phyloP scores from a whole-genome alignment of 2,113 vertebrate genomes.

The Festucalex cinctus region DNA sequence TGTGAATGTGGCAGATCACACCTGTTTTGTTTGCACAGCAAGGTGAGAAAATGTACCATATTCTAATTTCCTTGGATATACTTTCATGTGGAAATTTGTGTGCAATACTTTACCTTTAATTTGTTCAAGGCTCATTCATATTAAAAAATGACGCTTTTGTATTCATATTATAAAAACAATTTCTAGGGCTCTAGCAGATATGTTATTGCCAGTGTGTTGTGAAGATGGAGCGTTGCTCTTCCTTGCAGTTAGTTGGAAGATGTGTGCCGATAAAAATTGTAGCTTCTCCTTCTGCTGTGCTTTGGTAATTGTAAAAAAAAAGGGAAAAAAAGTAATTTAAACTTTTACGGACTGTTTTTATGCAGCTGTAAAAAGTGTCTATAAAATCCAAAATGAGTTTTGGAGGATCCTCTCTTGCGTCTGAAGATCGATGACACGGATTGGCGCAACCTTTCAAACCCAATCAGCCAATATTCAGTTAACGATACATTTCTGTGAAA shows the following conservation, averaged over 20 bases:
- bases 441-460: background rate
- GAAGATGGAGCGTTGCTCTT: background rate
- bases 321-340: background rate
- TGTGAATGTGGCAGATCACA: constrained; percentile 55
- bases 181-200: background rate
- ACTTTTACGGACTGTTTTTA: constrained; percentile 25
- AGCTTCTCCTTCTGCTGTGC: background rate
- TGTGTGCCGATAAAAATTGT: background rate
- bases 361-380: constrained; percentile 21
- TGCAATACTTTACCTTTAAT: background rate
- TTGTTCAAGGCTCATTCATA: constrained; percentile 1
- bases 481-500: background rate
- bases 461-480: background rate
- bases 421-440: background rate
- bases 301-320: background rate
- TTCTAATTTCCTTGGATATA: background rate
- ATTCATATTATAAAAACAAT: background rate
- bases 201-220: background rate
- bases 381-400: constrained; percentile 14
- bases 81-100: background rate
- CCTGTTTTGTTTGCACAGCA: constrained; percentile 28
- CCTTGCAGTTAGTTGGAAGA: background rate
- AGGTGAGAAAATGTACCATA: background rate
- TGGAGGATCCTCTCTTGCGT: background rate
- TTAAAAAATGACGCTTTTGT: background rate